Evolutionary conservation across 2,113 vertebrate species (phyloP).

Genomic region (Cryptoleucopteryx plumbea): DNA sequence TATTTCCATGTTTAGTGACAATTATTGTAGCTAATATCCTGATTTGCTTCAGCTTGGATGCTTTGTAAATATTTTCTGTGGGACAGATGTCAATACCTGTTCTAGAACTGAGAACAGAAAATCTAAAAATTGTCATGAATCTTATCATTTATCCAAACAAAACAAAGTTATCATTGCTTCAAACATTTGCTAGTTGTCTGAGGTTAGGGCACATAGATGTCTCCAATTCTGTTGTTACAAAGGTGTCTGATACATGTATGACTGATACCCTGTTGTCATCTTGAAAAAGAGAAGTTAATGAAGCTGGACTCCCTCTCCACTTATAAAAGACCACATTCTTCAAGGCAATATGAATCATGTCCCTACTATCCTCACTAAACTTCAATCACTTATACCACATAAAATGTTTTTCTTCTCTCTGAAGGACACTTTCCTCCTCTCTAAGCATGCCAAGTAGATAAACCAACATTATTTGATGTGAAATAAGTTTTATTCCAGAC

Average conservation of each 20-base stretch:
- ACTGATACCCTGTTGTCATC: not conserved
- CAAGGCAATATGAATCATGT: not conserved
- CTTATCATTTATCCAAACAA: not conserved
- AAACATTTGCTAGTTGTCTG: not conserved
- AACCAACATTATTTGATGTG: rapidly evolving
- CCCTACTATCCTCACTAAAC: not conserved
- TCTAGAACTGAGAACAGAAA: not conserved
- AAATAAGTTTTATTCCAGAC: not conserved
- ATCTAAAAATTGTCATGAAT: not conserved
- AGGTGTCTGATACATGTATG: not conserved
- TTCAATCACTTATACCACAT: not conserved
- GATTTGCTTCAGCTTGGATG: not conserved
- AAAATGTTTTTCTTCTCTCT: not conserved
- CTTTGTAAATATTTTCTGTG: not conserved
- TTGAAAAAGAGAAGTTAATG: not conserved
- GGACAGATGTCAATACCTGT: not conserved
- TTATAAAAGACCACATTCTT: not conserved
- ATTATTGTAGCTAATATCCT: not conserved
- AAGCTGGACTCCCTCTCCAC: not conserved
- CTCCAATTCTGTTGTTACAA: not conserved
- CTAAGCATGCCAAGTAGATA: not conserved
- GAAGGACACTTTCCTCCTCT: not conserved
- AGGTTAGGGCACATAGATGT: not conserved
- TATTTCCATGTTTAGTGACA: not conserved
- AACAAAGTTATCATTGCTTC: not conserved